These are phyloP conservation scores for Zelleria hepariella DNA, from an alignment of 2,888 invertebrate species.

Conservation along the genomic window DNA sequence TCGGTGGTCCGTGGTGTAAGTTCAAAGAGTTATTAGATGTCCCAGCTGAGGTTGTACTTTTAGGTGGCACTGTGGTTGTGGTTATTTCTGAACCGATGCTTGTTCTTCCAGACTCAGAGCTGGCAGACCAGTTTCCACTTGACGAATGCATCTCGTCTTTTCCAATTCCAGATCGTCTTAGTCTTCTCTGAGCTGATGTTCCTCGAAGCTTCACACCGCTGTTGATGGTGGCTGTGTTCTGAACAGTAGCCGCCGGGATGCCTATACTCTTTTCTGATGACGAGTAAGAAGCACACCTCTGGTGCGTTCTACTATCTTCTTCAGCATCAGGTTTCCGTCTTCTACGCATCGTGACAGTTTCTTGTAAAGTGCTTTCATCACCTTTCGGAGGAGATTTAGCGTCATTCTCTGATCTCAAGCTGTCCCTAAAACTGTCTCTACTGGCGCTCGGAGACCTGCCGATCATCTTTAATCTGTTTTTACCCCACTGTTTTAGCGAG, in stretches of 20 bases:
- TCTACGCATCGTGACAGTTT: slow-evolving; percentile 74
- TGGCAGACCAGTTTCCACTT: slow-evolving; percentile 96
- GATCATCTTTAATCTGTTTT: slow-evolving; percentile 81
- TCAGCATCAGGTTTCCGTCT: slow-evolving; percentile 69
- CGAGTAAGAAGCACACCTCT: slow-evolving; percentile 84
- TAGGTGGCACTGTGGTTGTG: slow-evolving; percentile 77
- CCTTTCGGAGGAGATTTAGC: slow-evolving; percentile 46
- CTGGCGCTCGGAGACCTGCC: slow-evolving; percentile 74
- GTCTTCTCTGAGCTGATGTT: slow-evolving; percentile 78
- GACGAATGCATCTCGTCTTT: slow-evolving; percentile 91
- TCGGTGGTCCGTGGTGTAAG: slow-evolving; percentile 74
- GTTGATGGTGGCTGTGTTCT: slow-evolving; percentile 69
- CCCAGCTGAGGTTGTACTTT: slow-evolving; percentile 77
- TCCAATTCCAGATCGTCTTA: slow-evolving; percentile 75
- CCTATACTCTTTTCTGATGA: slow-evolving; percentile 81
- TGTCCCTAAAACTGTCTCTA: slow-evolving; percentile 62
- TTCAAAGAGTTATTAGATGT: slow-evolving; percentile 81
- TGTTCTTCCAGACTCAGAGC: slow-evolving; percentile 89
- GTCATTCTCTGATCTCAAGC: slow-evolving; percentile 52
- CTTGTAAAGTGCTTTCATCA: slow-evolving; percentile 76
- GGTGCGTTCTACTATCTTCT: slow-evolving; percentile 79
- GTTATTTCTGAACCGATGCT: slow-evolving; percentile 89
- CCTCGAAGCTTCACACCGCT: slow-evolving; percentile 82
- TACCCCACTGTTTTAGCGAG: slow-evolving; percentile 88
- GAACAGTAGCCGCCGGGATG: slow-evolving; percentile 61